Conservation (phyloP, 2,113 vertebrate genomes). For the Tricholaema leucomelas region DNA sequence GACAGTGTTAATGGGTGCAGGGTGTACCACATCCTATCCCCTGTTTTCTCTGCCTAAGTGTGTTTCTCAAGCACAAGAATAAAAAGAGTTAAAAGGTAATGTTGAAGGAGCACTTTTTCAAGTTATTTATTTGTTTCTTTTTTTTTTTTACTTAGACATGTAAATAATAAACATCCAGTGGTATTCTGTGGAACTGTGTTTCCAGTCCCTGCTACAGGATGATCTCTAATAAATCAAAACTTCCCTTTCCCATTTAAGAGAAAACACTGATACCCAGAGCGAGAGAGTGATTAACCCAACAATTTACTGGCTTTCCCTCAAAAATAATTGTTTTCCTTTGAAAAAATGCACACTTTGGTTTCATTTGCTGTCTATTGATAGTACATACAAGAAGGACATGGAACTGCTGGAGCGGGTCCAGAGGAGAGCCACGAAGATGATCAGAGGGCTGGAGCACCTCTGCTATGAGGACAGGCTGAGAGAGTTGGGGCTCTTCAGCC, state of each 20-base stretch:
- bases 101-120: not conserved
- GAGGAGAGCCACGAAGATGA: too few species aligned
- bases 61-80: slow-evolving; percentile 30
- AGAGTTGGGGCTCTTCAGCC: too few species aligned
- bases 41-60: slow-evolving; percentile 38
- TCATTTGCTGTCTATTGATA: not conserved
- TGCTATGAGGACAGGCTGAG: too few species aligned
- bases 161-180: slow-evolving; percentile 24
- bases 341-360: not conserved
- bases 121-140: too few species aligned
- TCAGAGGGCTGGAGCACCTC: too few species aligned
- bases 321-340: not conserved
- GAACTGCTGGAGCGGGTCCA: too few species aligned
- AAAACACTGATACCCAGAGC: not conserved
- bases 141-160: not conserved
- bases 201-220: slow-evolving; percentile 45
- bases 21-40: slow-evolving; percentile 55
- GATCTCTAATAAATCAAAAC: not conserved
- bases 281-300: slow-evolving; percentile 4
- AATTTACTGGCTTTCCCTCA: slow-evolving; percentile 20
- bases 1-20: slow-evolving; percentile 64
- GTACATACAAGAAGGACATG: too few species aligned
- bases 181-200: not conserved
- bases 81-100: slow-evolving; percentile 41
- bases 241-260: slow-evolving; percentile 23